These are phyloP conservation scores for Rynchops niger DNA, from an alignment of 2,113 vertebrate genomes.

Conservation along the genomic window DNA sequence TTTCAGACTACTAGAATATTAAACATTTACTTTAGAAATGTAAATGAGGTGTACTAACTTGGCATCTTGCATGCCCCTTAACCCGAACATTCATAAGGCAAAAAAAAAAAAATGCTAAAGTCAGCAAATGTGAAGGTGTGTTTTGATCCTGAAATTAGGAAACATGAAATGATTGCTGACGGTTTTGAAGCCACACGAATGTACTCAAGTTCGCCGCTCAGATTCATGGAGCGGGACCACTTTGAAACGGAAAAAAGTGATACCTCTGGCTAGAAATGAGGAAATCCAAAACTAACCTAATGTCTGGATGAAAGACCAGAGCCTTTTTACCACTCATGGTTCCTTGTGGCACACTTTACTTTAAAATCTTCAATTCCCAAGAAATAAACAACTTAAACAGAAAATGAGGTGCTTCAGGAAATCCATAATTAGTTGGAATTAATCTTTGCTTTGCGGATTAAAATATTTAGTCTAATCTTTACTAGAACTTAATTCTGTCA, in stretches of 20 bases:
- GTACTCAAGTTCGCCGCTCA: background rate
- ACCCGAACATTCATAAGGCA: background rate
- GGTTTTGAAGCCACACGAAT: background rate
- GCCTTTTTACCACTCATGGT: background rate
- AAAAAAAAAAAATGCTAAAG: background rate
- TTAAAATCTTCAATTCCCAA: background rate
- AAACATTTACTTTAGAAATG: conserved; percentile 49
- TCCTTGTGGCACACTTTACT: background rate
- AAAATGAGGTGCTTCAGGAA: background rate
- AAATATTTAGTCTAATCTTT: background rate
- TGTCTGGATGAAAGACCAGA: background rate
- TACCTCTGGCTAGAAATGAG: background rate
- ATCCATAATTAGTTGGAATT: background rate
- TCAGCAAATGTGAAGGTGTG: background rate
- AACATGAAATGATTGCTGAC: background rate
- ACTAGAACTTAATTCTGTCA: background rate
- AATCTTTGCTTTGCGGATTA: background rate
- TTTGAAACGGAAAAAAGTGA: background rate
- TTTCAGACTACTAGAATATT: conserved; percentile 2
- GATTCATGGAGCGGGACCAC: background rate
- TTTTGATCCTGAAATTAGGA: background rate
- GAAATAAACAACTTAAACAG: background rate
- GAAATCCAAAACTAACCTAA: background rate
- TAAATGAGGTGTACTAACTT: conserved; percentile 23
- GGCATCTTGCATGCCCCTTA: background rate